Conservation (phyloP, 1,140 invertebrate genomes). For the Rhopalosiphum maidis region DNA sequence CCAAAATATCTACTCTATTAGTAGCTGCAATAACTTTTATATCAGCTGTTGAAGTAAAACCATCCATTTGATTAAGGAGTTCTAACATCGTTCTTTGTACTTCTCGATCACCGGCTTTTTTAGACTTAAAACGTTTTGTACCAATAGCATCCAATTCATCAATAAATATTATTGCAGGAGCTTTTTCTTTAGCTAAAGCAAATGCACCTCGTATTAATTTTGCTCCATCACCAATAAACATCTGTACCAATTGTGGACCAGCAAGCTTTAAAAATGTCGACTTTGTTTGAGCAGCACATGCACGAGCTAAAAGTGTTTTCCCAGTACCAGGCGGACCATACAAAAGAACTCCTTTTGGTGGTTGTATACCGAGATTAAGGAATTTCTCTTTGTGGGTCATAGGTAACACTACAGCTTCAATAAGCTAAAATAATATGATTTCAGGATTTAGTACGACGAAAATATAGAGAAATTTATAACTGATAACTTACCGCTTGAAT, state of each 20-base stretch:
- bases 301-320: slow-evolving; percentile 95
- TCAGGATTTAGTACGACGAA: neutral
- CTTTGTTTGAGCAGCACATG: slow-evolving; percentile 99
- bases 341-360: slow-evolving; percentile 96
- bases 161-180: slow-evolving; percentile 99
- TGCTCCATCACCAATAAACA: slow-evolving; percentile 99
- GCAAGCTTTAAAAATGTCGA: slow-evolving; percentile 96
- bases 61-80: slow-evolving; percentile 96
- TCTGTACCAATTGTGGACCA: slow-evolving; percentile 98
- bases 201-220: slow-evolving; percentile 99
- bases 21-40: slow-evolving; percentile 99
- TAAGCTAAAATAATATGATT: slow-evolving; percentile 72
- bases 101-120: slow-evolving; percentile 98
- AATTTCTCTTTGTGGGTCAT: slow-evolving; percentile 99
- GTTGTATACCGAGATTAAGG: slow-evolving; percentile 97
- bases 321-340: slow-evolving; percentile 96
- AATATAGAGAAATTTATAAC: neutral
- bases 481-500: slow-evolving; percentile 74
- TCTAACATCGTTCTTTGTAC: slow-evolving; percentile 99
- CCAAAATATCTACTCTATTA: slow-evolving; percentile 98
- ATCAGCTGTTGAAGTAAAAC: slow-evolving; percentile 96
- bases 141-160: slow-evolving; percentile 99
- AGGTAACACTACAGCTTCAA: slow-evolving; percentile 97
- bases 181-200: slow-evolving; percentile 98
- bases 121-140: slow-evolving; percentile 98